A percentile compares a stretch with the other conserved stretches of the same genome.
These are phyloP conservation scores for Drosophila mayri DNA, from an alignment of 1,140 invertebrate species.

Conservation along the genomic window DNA sequence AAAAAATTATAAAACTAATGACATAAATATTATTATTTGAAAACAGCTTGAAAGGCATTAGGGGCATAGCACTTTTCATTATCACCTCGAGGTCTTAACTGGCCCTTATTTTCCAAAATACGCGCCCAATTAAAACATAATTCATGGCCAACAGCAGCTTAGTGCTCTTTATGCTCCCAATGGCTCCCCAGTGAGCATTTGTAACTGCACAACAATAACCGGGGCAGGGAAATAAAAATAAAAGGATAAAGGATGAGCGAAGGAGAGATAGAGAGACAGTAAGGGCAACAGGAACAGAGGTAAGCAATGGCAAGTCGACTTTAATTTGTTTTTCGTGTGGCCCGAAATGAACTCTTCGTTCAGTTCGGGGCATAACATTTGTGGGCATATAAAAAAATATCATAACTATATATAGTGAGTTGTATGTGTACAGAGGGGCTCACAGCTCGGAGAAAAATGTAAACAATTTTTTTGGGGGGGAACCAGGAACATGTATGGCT, in stretches of 20 bases:
- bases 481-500: conserved; percentile 53
- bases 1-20: conserved; percentile 8
- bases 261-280: conserved; percentile 17
- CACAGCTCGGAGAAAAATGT: conserved; percentile 68
- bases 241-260: conserved; percentile 19
- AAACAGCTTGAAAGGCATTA: conserved; percentile 12
- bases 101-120: conserved; percentile 55
- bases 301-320: conserved; percentile 69
- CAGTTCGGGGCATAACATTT: conserved; percentile 46
- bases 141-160: conserved; percentile 77
- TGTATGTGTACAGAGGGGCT: conserved; percentile 25
- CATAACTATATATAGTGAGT: conserved; percentile 65
- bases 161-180: conserved; percentile 76
- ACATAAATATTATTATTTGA: conserved; percentile 26
- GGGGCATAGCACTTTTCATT: conserved; percentile 31
- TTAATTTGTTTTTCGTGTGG: conserved; percentile 72
- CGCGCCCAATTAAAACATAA: conserved; percentile 78
- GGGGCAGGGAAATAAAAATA: conserved; percentile 26
- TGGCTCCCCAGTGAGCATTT: conserved; percentile 77
- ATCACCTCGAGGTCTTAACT: conserved; percentile 29
- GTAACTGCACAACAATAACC: conserved; percentile 56
- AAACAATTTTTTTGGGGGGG: conserved; percentile 68
- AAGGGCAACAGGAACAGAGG: conserved; percentile 29
- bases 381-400: conserved; percentile 72
- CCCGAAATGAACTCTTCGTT: conserved; percentile 37